Base-by-base conservation (phyloP, 2,888 invertebrate species). In the Eurois occulta region DNA sequence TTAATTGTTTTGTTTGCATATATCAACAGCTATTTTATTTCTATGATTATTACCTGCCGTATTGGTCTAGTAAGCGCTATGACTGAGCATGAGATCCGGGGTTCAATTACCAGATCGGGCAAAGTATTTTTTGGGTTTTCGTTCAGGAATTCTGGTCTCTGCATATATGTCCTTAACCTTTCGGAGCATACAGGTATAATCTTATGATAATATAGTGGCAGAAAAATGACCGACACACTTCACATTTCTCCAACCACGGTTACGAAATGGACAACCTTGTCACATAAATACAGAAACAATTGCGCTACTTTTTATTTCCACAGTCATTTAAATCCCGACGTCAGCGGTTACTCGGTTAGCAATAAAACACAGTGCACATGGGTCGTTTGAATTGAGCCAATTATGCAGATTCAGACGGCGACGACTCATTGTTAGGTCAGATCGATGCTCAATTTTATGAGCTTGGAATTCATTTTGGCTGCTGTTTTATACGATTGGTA, bases 391-490 rank as follows among this genome's bases (percentile, higher is more conserved):
- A 92, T 92, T 91, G 90, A 91, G 86, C 72, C 91, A 92, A 93
- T 94, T 93, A 94, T 92, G 91, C 88, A 90, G 91, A 93, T 91
- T 84, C 75, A 77, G 80, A 77, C 64, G 64, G 55, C 84, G 87
- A 82, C 84, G 87, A 60, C 84, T 88, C 86, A 80, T 88, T 88
- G 90, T 90, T 75, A 77, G 85, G 85, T 84, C 82, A 77, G 77
- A 89, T 84, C 82, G 82, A 83, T 75, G 72, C 67, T 72, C 77
- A 77, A 87, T 87, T 86, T 77, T 38, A 66, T 65, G 62, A 35
- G 77, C 62, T 72, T 74, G 52, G 67, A 69, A 80, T 81, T 80
- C 60, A 28, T 28, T 52, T 66, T 21, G 35, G 32, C 43, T 43
- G 38, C 43, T 74, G 74, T 73, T 72, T 65, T 41, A 41, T 32